Base-by-base conservation (phyloP, 2,888 invertebrate genomes). In the Yponomeuta malinellus region DNA sequence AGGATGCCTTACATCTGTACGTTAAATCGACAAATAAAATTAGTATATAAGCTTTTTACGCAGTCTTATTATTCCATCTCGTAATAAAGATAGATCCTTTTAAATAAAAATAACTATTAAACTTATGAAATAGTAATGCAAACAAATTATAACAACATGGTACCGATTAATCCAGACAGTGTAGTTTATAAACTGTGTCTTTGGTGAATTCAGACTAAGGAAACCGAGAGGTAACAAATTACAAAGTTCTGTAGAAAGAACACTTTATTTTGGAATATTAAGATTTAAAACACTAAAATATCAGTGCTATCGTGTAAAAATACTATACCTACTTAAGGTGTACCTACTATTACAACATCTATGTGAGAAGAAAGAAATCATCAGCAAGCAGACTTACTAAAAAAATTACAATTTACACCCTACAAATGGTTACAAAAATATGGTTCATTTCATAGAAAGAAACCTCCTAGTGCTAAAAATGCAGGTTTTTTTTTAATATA, bases 21-120 rank as follows among this genome's bases (percentile, higher is more conserved):
- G 88, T 90, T 89, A 85, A 90, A 89, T 88, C 89, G 92, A 92
- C 92, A 92, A 92, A 91, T 92, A 92, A 92, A 90, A 83, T 77
- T 90, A 90, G 89, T 85, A 59, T 78, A n/a, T 92, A 92, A 92
- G 91, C 92, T 91, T 92, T 90, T 87, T 83, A 85, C 75, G 73
- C 74, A 72, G 84, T 80, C 72, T 87, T 88, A 68, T 68, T 68
- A 68, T 68, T 68, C n/a, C 12, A 23, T 64, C n/a, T 33, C 66
- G 2, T 31, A 15, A 15, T 12, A 12, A 15, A 15, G 15, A 59
- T 59, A 52, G 12, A 37, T 37, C 37, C 43, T 5, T 59, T 59
- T 12, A 12, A 59, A 59, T 15, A 15, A 15, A 59, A 59, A 59
- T 59, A 2, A 59, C 15, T 23, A 64, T 10, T 29, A 29, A 64